phyloP scores from a whole-genome alignment of 1,140 invertebrate species.

The Calliopsis andreniformis region DNA sequence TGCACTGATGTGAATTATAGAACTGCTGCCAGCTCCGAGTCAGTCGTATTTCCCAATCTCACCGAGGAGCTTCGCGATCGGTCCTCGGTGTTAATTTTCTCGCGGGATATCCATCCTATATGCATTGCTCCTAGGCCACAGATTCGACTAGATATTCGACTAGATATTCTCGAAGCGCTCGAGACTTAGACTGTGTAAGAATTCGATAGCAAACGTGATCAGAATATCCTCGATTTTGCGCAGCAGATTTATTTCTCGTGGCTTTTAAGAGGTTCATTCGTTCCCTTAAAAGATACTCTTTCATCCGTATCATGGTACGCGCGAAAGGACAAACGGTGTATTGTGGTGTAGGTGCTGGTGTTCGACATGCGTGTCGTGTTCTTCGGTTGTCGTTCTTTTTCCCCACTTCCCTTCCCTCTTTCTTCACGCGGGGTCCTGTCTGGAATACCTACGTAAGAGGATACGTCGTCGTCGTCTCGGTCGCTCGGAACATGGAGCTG shows the following conservation, averaged over 20 bases:
- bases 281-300: slow-evolving; percentile 26
- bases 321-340: slow-evolving; percentile 10
- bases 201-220: slow-evolving; percentile 3
- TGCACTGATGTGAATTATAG: no score
- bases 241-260: slow-evolving; percentile 19
- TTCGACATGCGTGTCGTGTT: slow-evolving; percentile 55
- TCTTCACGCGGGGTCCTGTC: slow-evolving; percentile 62
- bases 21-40: no score
- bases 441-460: slow-evolving; percentile 72
- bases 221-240: slow-evolving; percentile 1
- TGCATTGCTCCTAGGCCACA: no score
- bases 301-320: slow-evolving; percentile 35
- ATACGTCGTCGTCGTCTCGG: slow-evolving; percentile 68
- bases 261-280: neutral
- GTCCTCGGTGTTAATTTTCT: no score
- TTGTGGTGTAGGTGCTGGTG: slow-evolving; percentile 40
- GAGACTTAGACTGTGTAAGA: neutral
- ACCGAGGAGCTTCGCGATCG: no score
- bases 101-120: no score
- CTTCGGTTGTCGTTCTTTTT: slow-evolving; percentile 15
- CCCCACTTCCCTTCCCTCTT: slow-evolving; percentile 17
- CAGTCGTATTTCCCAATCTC: no score
- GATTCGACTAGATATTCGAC: neutral
- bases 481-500: slow-evolving; percentile 56
- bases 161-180: neutral